Base-by-base conservation (phyloP, 2,888 invertebrate genomes). In the Willowsia nigromaculata region DNA sequence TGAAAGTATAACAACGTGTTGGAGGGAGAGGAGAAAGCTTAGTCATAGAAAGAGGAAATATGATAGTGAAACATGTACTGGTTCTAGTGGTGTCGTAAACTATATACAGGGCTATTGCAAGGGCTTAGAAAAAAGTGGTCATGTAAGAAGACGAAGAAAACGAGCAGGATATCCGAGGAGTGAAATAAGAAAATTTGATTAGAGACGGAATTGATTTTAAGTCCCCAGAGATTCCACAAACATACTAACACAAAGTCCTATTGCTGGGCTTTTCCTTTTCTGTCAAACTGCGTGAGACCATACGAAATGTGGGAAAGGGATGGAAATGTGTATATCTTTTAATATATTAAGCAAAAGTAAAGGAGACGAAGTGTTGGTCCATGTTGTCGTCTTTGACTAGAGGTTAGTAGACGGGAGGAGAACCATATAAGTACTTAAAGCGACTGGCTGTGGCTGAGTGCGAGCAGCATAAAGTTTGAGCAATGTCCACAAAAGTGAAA, bases 181-280 rank as follows among this genome's bases (percentile, higher is more conserved):
- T 80, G 68, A 68, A 86, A 80, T 86, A 47, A 86, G 80, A 80
- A 86, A 86, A 86, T 86, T 86, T 86, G 78, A 86, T 86, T 86
- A 86, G 68, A 86, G 86, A 53, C 86, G 80, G 86, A 86, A 86
- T 86, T 86, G 86, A 86, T 86, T 86, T 86, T 80, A 80, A 65
- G 86, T 86, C 86, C 80, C 86, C 4, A 50, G 86, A 86, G 86
- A 86, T 37, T 59, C 27, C 68, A 40, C 86, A 86, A 56, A 43
- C 65, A 30, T 0, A 65, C 33, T 56, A 30, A 30, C 62, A 30
- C 62, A 71, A 11, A 40, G 71, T 43, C 11, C 43, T 62, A 22
- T 62, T 62, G 62, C 30, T 30, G 11, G n/a, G 71, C 22, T 7
- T 43, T 71, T 71, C 71, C 25, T 43, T 18, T 43, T 18, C 71